Evolutionary conservation across 2,113 vertebrate species (phyloP).

Genomic region (Cyprinodon variegatus): DNA sequence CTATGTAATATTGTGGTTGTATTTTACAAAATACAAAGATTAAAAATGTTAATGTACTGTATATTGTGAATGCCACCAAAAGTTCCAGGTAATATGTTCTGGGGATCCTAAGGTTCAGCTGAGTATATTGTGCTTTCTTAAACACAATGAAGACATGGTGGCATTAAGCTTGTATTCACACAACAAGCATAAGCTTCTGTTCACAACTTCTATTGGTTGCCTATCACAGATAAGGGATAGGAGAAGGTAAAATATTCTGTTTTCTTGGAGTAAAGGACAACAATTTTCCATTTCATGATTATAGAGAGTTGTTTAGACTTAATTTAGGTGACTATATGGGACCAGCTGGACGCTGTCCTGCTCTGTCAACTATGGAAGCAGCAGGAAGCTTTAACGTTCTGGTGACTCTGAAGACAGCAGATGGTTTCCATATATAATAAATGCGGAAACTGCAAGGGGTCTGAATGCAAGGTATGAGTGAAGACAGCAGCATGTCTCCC

Average conservation of each 20-base stretch:
- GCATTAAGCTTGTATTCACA: not conserved
- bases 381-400: not conserved
- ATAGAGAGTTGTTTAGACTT: not conserved
- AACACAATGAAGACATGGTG: not conserved
- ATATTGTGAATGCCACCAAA: too few species aligned
- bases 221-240: not conserved
- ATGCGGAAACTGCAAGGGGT: not conserved
- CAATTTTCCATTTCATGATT: not conserved
- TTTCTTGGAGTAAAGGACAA: not conserved
- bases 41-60: too few species aligned
- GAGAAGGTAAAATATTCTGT: not conserved
- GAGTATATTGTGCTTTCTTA: too few species aligned
- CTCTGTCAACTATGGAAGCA: not conserved
- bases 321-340: not conserved
- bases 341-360: not conserved
- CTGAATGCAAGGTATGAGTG: not conserved
- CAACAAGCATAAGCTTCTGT: not conserved
- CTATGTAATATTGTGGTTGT: too few species aligned
- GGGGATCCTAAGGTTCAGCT: too few species aligned
- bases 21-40: too few species aligned
- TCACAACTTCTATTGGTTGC: not conserved
- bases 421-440: not conserved
- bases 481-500: not conserved
- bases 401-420: not conserved
- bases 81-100: too few species aligned